These are phyloP conservation scores for Cyanoramphus novaezelandiae DNA, from an alignment of 2,113 vertebrate species.

Conservation along the genomic window DNA sequence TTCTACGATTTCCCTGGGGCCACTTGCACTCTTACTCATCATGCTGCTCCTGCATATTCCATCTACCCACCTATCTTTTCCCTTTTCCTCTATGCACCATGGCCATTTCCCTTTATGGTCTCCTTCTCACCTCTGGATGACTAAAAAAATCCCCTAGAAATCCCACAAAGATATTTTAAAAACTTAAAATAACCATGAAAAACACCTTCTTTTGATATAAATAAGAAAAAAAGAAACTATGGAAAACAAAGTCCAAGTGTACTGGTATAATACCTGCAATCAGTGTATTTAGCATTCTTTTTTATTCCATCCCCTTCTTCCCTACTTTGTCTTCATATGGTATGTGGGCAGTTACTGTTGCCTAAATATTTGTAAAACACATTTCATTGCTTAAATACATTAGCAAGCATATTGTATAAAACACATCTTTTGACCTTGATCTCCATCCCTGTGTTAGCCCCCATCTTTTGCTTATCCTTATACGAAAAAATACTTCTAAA, in stretches of 20 bases:
- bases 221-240: not conserved
- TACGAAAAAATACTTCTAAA: not conserved
- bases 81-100: not conserved
- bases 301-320: not conserved
- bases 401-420: not conserved
- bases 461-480: not conserved
- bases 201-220: not conserved
- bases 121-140: not conserved
- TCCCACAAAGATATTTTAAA: not conserved
- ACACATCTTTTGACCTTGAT: not conserved
- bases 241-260: not conserved
- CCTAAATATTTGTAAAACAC: fast-evolving
- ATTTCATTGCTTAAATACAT: not conserved
- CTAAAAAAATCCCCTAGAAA: not conserved
- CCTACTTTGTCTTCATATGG: not conserved
- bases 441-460: fast-evolving
- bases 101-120: not conserved
- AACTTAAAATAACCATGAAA: not conserved
- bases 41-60: not conserved
- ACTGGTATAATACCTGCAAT: not conserved
- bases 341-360: not conserved
- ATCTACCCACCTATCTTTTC: not conserved
- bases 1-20: not conserved
- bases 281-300: not conserved
- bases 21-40: not conserved